phyloP scores from a whole-genome alignment of 2,113 vertebrate genomes.

The Neopipo cinnamomea region DNA sequence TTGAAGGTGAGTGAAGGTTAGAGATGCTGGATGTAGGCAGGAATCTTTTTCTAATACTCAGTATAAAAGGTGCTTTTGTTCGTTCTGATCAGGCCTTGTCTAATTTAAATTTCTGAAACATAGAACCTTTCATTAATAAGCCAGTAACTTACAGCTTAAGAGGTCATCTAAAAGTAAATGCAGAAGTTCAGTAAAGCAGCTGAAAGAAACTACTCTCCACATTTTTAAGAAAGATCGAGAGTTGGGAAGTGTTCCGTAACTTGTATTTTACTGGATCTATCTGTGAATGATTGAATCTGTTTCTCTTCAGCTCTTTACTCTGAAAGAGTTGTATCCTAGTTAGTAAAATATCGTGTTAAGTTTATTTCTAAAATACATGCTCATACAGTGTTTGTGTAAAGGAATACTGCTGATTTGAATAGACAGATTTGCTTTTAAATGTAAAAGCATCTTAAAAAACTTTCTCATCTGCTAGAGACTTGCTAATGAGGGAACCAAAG shows the following conservation, averaged over 20 bases:
- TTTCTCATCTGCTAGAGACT: not conserved
- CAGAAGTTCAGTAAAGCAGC: not conserved
- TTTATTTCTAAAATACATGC: slow-evolving; percentile 15
- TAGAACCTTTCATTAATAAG: slow-evolving; percentile 7
- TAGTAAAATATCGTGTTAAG: not conserved
- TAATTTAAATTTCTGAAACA: not conserved
- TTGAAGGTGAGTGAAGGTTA: not conserved
- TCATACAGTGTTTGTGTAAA: not conserved
- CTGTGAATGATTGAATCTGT: slow-evolving; percentile 6
- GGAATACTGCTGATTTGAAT: not conserved
- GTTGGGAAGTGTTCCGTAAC: slow-evolving; percentile 1
- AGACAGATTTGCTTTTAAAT: slow-evolving; percentile 25
- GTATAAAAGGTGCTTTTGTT: not conserved
- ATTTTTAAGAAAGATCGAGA: not conserved
- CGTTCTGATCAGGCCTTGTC: not conserved
- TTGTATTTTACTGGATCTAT: not conserved
- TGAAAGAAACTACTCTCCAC: not conserved
- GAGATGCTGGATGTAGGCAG: not conserved
- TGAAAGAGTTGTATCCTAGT: not conserved
- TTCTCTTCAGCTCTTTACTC: not conserved
- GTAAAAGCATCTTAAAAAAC: not conserved
- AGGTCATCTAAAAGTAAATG: slow-evolving; percentile 35
- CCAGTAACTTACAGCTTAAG: not conserved
- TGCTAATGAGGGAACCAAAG: slow-evolving; percentile 1
- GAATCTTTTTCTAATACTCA: not conserved